Evolutionary conservation across 2,888 invertebrate genomes (phyloP), one percentile per base, ranked within the genome.

Genomic region (Matsumyia berberina): DNA sequence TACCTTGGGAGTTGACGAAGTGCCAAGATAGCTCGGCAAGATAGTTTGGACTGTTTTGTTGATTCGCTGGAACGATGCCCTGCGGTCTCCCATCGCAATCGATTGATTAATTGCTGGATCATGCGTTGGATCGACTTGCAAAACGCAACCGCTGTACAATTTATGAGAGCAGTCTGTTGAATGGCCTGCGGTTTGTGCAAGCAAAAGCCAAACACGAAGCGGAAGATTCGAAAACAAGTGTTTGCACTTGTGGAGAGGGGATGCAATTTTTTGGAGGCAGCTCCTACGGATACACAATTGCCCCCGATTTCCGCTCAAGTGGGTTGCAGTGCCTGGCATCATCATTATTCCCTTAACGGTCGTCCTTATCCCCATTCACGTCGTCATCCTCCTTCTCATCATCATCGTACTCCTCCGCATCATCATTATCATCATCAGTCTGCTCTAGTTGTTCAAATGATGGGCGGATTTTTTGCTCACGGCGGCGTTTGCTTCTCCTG

Each of bases 391-490:
- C n/a, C n/a, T n/a, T n/a, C n/a, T n/a, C 64, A 66, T 73, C 44
- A 55, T 35, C 44, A 7, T 4, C 24, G 11, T 33, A 8, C 53
- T 15, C 33, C 31, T 15, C 33, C 37, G 24, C 42, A 39, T 31
- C 46, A 8, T 64, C 55, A 12, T 64, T 57, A 66, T 73, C 44
- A 55, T 46, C 24, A 39, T 51, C 69, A 67, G 67, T 74, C 74
- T 80, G 80, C 67, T 80, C 74, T 51, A 80, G 74, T 80, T 74
- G 74, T 46, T 67, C 53, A 19, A 67, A 60, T 67, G 60, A 66
- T 67, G 60, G 53, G 24, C 24, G 39, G 15, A 60, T 49, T 49
- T 17, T n/a, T 9, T 60, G 60, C 66, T 79, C 35, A 46, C 66
- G 66, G 29, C 53, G 37, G 51, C 24, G 1, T 4, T 4, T 24